A percentile compares a stretch with the other conserved stretches of the same genome.
Conservation (phyloP, 2,797 vertebrate genomes). For the Syndactyla subalaris region DNA sequence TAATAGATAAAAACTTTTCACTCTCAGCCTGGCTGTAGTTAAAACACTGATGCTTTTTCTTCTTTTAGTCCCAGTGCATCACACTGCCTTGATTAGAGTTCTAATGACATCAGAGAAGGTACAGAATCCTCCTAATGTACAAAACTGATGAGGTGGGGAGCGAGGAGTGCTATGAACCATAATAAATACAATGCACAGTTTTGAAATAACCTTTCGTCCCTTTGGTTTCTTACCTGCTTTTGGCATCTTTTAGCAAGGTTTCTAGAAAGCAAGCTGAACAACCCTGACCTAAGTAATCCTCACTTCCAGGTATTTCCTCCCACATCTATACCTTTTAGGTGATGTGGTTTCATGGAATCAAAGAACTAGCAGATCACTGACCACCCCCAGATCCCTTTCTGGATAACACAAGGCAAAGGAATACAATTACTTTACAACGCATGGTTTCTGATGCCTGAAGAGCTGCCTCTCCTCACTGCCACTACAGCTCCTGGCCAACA, state of each 20-base stretch:
- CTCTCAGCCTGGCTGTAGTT: background rate
- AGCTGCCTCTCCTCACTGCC: background rate
- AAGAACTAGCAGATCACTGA: background rate
- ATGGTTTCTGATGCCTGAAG: background rate
- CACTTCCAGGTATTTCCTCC: background rate
- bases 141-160: background rate
- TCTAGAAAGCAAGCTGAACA: background rate
- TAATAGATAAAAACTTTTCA: background rate
- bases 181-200: background rate
- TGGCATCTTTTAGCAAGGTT: background rate
- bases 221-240: background rate
- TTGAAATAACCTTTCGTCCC: background rate
- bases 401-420: background rate
- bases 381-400: background rate
- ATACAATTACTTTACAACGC: background rate
- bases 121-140: background rate
- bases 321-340: accelerated
- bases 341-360: background rate
- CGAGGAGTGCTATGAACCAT: background rate
- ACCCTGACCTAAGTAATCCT: background rate
- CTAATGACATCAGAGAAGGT: background rate
- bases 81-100: background rate
- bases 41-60: background rate
- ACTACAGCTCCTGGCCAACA: background rate
- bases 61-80: background rate